These are phyloP conservation scores for Calcarius lapponicus DNA, from an alignment of 2,797 vertebrate genomes.

Conservation along the genomic window DNA sequence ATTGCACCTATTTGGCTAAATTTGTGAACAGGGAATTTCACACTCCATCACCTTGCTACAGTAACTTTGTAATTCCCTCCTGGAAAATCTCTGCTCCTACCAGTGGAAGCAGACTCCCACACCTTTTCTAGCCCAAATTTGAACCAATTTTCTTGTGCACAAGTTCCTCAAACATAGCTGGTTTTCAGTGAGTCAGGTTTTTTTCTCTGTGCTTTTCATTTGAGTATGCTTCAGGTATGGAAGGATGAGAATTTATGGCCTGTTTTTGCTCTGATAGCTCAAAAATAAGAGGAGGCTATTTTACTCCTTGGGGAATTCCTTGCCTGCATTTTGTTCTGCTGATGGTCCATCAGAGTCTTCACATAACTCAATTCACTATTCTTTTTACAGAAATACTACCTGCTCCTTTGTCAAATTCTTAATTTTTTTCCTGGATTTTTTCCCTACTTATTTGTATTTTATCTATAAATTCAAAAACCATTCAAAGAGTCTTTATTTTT, in stretches of 20 bases:
- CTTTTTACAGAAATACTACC: neutral
- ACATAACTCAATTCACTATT: neutral
- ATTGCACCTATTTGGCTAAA: neutral
- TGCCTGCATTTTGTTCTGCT: neutral
- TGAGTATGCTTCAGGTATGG: neutral
- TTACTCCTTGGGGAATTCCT: neutral
- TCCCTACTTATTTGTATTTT: neutral
- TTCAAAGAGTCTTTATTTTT: neutral
- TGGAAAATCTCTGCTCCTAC: neutral
- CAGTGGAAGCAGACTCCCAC: neutral
- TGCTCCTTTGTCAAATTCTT: neutral
- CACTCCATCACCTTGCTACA: neutral
- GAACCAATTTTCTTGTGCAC: neutral
- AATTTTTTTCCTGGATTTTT: rapidly evolving
- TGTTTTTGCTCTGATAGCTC: neutral
- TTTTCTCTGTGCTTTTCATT: neutral
- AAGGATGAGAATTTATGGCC: neutral
- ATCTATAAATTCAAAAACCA: neutral
- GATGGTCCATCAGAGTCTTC: neutral
- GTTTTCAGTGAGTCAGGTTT: neutral
- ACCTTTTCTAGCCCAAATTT: neutral
- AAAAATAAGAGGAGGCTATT: neutral
- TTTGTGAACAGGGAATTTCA: rapidly evolving
- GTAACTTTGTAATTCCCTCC: neutral
- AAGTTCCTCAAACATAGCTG: neutral